Evolutionary conservation across 2,113 vertebrate species (phyloP).

Genomic region (Chaetodon trifascialis): DNA sequence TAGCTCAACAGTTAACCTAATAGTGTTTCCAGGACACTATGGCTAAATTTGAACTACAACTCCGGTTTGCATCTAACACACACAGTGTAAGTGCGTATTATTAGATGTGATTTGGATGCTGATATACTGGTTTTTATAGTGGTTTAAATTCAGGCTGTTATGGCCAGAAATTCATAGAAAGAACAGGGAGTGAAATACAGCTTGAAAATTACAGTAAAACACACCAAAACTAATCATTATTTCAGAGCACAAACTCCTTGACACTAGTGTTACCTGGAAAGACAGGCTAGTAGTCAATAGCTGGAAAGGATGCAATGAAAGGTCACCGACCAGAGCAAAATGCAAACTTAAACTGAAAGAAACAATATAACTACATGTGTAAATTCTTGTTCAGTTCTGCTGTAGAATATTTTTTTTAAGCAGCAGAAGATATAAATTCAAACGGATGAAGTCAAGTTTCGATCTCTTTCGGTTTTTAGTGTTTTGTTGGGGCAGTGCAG

Average conservation of each 20-base stretch:
- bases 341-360: no score
- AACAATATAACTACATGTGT: background rate
- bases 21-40: background rate
- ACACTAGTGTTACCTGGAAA: background rate
- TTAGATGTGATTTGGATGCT: background rate
- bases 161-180: background rate
- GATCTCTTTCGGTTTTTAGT: background rate
- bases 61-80: background rate
- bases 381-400: background rate
- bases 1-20: background rate
- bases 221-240: background rate
- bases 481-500: background rate
- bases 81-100: background rate
- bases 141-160: background rate
- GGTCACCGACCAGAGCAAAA: background rate
- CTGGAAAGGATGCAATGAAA: background rate
- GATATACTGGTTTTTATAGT: background rate
- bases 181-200: background rate
- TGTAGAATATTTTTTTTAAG: background rate
- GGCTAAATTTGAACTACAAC: background rate
- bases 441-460: background rate
- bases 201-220: background rate
- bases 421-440: background rate
- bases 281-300: background rate
- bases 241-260: background rate